Evolutionary conservation across 2,797 vertebrate genomes (phyloP).

Genomic region (Avahi laniger): DNA sequence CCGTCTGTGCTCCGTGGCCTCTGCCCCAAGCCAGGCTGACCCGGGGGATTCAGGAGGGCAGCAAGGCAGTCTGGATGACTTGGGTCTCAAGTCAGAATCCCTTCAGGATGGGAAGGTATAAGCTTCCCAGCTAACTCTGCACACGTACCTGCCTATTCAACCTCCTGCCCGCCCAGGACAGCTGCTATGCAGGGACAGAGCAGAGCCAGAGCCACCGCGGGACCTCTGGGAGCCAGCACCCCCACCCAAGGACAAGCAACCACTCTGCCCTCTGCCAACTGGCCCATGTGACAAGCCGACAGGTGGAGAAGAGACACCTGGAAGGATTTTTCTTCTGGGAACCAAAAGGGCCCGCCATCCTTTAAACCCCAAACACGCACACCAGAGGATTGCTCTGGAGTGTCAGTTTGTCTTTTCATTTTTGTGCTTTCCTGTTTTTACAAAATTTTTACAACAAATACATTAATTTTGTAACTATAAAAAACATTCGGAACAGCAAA

Average conservation of each 20-base stretch:
- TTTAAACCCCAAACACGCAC: not conserved
- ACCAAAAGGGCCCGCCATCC: not conserved
- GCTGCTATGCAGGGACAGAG: not conserved
- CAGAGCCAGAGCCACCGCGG: not conserved
- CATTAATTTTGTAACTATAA: not conserved
- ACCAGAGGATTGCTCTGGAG: not conserved
- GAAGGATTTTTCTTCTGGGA: not conserved
- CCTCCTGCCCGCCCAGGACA: not conserved
- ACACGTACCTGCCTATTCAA: not conserved
- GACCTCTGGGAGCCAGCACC: not conserved
- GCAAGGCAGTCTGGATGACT: not conserved
- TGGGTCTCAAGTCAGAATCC: not conserved
- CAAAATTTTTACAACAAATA: not conserved
- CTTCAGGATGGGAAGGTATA: not conserved
- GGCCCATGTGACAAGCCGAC: not conserved
- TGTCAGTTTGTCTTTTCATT: not conserved
- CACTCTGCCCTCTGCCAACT: not conserved
- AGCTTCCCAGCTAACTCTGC: not conserved
- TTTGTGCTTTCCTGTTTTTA: constrained; percentile 25
- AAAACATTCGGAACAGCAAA: not conserved
- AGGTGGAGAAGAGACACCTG: not conserved
- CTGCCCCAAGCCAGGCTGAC: not conserved
- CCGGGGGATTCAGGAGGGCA: not conserved
- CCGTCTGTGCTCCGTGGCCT: not conserved
- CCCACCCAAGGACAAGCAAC: not conserved